Evolutionary conservation across 1,140 invertebrate genomes (phyloP).

Genomic region (Acromyrmex charruanus): DNA sequence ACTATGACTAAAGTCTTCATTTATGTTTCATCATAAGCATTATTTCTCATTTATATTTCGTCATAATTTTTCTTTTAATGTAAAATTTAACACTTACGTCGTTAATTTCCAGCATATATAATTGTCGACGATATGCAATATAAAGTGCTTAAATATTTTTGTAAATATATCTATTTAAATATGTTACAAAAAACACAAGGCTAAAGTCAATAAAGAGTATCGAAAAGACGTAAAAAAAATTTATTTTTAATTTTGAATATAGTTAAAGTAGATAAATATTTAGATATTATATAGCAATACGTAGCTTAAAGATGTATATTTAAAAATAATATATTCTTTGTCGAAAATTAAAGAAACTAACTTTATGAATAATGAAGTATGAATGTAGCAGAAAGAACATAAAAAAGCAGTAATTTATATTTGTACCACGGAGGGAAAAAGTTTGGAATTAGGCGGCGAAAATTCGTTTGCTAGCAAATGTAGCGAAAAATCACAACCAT

Average conservation of each 20-base stretch:
- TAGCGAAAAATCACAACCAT: slow-evolving; percentile 77
- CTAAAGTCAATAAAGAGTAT: neutral
- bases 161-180: slow-evolving; percentile 9
- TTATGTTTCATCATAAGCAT: neutral
- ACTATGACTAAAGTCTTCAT: neutral
- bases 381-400: neutral
- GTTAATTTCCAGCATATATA: neutral
- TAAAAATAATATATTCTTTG: slow-evolving; percentile 12
- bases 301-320: neutral
- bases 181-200: neutral
- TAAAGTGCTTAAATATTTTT: slow-evolving; percentile 1
- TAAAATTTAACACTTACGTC: neutral
- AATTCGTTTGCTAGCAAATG: slow-evolving; percentile 73
- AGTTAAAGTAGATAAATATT: neutral
- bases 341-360: neutral
- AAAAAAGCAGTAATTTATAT: slow-evolving; percentile 28
- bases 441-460: slow-evolving; percentile 51
- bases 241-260: neutral
- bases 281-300: neutral
- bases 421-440: slow-evolving; percentile 60
- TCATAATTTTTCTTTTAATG: neutral
- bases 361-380: slow-evolving; percentile 29
- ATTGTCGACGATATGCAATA: neutral
- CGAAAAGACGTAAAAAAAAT: neutral
- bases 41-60: neutral